Percentiles rank a stretch among this genome's conserved stretches.
Evolutionary conservation across 2,113 vertebrate genomes (phyloP).

Genomic region (Paradoxurus hermaphroditus): DNA sequence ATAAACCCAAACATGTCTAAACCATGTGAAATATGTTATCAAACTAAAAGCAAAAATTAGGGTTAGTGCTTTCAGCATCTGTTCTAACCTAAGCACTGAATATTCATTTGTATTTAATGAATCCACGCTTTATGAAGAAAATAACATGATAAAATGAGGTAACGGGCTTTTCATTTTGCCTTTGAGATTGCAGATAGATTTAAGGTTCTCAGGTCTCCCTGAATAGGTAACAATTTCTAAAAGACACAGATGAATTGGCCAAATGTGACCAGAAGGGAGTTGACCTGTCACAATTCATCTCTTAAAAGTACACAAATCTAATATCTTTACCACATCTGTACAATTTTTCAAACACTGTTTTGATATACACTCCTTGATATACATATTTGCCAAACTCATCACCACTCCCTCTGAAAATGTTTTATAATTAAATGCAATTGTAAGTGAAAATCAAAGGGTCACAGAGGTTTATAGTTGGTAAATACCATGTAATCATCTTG

Average conservation of each 20-base stretch:
- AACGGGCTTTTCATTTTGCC: constrained; percentile 30
- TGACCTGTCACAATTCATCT: constrained; percentile 33
- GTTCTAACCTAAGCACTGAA: background rate
- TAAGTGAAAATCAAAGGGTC: constrained; percentile 60
- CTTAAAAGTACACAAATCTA: constrained; percentile 47
- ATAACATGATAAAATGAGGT: constrained; percentile 2
- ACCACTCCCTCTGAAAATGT: constrained; percentile 4
- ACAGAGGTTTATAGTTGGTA: constrained; percentile 23
- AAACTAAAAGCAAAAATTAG: constrained; percentile 14
- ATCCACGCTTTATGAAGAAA: constrained; percentile 7
- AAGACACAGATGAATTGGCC: background rate
- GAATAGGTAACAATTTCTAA: constrained; percentile 47
- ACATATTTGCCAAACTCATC: constrained; percentile 11
- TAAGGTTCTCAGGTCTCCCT: background rate
- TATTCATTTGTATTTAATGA: constrained; percentile 42
- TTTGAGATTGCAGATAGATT: constrained; percentile 26
- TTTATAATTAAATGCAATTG: constrained; percentile 54
- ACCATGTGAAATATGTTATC: background rate
- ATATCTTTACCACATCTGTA: constrained; percentile 4
- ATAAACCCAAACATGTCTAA: background rate
- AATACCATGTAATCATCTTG: constrained; percentile 57
- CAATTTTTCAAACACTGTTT: constrained; percentile 35
- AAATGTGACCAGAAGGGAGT: constrained; percentile 43
- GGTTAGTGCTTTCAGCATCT: background rate
- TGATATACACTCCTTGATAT: constrained; percentile 34